phyloP scores from a whole-genome alignment of 2,888 invertebrate species.

The Nebria brevicollis region DNA sequence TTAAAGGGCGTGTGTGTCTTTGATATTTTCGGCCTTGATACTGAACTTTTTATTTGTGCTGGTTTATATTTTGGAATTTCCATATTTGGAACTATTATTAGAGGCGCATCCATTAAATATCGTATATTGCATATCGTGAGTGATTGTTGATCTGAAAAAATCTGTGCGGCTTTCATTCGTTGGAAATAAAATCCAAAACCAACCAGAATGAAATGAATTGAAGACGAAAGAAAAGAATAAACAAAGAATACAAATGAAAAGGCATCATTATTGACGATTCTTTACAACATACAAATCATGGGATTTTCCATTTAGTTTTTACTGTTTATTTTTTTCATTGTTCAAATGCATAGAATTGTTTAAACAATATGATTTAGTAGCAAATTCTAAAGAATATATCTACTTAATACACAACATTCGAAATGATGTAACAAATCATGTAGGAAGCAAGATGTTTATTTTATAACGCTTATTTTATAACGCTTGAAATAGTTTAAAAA shows the following conservation, averaged over 20 bases:
- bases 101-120: too few species aligned
- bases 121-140: too few species aligned
- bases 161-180: too few species aligned
- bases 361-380: neutral
- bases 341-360: neutral
- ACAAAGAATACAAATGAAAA: neutral
- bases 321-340: neutral
- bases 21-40: neutral
- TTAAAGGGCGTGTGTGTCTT: neutral
- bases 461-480: neutral
- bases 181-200: neutral
- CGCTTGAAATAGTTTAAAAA: neutral
- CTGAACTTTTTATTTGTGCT: neutral
- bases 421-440: too few species aligned
- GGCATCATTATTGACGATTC: neutral
- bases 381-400: too few species aligned
- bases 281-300: neutral
- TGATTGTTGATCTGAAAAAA: neutral
- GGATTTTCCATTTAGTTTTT: neutral
- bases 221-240: neutral
- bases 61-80: neutral
- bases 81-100: neutral
- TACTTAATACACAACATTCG: too few species aligned
- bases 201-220: neutral
- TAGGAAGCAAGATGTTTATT: neutral